phyloP scores from a whole-genome alignment of 2,797 vertebrate genomes.

The Silurus aristotelis region DNA sequence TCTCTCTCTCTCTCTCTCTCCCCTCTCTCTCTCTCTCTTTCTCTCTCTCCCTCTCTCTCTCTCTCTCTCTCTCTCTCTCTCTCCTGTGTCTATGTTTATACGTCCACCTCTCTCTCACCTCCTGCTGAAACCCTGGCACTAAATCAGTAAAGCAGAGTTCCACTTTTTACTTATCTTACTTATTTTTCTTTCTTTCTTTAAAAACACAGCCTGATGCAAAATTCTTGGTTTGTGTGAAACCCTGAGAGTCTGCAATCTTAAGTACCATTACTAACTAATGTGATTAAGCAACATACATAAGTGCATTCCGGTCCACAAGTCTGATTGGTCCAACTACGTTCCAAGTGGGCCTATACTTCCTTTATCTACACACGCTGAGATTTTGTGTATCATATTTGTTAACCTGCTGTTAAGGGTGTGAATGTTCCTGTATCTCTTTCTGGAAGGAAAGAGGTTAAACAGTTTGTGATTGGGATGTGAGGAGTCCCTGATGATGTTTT shows the following conservation, averaged over 20 bases:
- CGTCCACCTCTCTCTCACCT: not conserved
- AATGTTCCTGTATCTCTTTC: too few species aligned
- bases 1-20: not conserved
- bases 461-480: too few species aligned
- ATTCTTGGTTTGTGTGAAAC: not conserved
- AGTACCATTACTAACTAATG: not conserved
- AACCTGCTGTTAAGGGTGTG: too few species aligned
- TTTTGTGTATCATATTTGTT: not conserved
- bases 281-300: not conserved
- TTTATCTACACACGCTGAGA: not conserved
- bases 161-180: not conserved
- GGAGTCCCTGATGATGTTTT: too few species aligned
- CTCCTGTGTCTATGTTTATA: not conserved
- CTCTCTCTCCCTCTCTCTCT: not conserved
- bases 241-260: not conserved
- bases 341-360: not conserved
- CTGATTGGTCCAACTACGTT: not conserved
- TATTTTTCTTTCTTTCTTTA: not conserved
- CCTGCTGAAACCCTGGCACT: not conserved
- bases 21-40: not conserved
- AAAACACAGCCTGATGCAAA: slow-evolving; percentile 9
- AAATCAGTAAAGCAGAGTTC: not conserved
- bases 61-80: not conserved
- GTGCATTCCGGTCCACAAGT: not conserved
- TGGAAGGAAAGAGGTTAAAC: too few species aligned